phyloP scores from a whole-genome alignment of 2,113 vertebrate species.

The Microcebus jonahi region DNA sequence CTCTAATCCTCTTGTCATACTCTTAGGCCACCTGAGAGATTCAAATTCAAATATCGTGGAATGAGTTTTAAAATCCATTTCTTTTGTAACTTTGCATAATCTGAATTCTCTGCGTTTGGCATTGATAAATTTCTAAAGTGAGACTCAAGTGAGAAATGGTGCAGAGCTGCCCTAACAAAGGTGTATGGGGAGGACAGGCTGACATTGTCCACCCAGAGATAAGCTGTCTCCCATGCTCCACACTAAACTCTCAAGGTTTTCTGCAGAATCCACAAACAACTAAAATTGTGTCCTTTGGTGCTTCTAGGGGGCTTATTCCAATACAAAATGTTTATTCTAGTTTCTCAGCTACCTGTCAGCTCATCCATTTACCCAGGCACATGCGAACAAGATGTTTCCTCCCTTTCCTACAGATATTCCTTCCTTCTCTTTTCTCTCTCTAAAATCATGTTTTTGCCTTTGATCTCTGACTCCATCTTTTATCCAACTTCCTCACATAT shows the following conservation, averaged over 20 bases:
- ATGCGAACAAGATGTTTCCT: not conserved
- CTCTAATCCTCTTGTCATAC: not conserved
- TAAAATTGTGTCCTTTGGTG: not conserved
- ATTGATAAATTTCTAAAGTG: not conserved
- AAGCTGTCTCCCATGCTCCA: not conserved
- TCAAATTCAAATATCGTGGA: not conserved
- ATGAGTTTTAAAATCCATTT: not conserved
- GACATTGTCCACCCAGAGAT: not conserved
- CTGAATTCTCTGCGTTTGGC: not conserved
- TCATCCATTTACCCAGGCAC: not conserved
- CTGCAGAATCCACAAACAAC: not conserved
- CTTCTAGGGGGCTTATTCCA: not conserved
- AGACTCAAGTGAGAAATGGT: not conserved
- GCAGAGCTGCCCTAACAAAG: not conserved
- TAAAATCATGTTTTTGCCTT: not conserved
- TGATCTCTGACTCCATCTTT: slow-evolving; percentile 11
- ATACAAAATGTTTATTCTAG: not conserved
- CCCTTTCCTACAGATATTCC: not conserved
- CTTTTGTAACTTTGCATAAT: not conserved
- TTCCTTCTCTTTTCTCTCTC: not conserved
- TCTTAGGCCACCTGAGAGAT: not conserved
- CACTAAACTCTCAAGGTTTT: not conserved
- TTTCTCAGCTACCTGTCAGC: not conserved
- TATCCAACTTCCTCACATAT: not conserved
- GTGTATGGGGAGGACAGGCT: not conserved